Evolutionary conservation across 2,797 vertebrate genomes (phyloP), one percentile per base, ranked within the genome.

Genomic region (Hoplostethus atlanticus): DNA sequence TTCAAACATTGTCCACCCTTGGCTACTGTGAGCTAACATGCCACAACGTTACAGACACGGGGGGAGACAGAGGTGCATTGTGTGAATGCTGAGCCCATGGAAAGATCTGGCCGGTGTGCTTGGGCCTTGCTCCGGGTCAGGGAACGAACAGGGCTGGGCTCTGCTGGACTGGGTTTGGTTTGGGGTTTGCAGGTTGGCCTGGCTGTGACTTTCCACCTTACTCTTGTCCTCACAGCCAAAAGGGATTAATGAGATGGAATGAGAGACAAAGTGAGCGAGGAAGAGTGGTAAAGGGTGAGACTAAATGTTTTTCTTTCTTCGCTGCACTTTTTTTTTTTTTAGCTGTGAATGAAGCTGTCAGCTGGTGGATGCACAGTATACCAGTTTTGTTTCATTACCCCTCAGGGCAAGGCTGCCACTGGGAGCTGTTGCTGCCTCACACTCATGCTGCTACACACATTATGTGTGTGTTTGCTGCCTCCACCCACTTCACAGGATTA

Each of bases 41-140:
- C 72, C 47, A 7, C 74, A 79, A 30, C 5, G 2, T 44, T 55
- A 51, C 58, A 31, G 48, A 61, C 38, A 64, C 34, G 68, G 34
- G 25, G 46, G 28, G 34, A 77, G 52, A 80, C 83, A 82, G 70
- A 25, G 25, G 51, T 68, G 68, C 58, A 64, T 80, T 88, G 87
- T 88, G 78, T 60, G 51, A 73, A 60, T 13, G 71, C 73, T 65
- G 59, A 65, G n/a, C 10, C 58, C 69, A 46, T 77, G 84, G 75
- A 76, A 82, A 81, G 65, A 72, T 25, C 28, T 50, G 50, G 61
- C 25, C 51, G 56, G n/a, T 6, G 6, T 15, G 48, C 17, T 25
- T 25, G 3, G 56, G 34, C 17, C 72, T 80, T 76, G 71, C 34
- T 76, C 64, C 38, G 64, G 40, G 70, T 3, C 28, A 28, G 28